Conservation (phyloP, 2,888 invertebrate species). For the Ptilodon capucinus region DNA sequence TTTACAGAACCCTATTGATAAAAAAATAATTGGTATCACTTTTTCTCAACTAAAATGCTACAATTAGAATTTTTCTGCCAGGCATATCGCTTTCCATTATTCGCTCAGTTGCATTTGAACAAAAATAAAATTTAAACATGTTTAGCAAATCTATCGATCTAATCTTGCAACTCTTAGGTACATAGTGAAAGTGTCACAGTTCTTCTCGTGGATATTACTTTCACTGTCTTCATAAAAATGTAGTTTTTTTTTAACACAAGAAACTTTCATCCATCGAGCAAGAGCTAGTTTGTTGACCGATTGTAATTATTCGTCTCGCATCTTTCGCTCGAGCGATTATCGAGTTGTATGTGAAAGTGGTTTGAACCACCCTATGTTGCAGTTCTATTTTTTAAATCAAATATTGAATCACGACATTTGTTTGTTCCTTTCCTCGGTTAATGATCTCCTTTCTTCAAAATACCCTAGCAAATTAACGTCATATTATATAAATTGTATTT, state of each 20-base stretch:
- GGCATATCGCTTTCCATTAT: not conserved
- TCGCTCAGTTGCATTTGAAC: not conserved
- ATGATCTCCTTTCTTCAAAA: too few species aligned
- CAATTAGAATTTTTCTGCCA: not conserved
- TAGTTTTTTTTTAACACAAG: constrained; percentile 28
- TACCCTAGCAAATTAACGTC: too few species aligned
- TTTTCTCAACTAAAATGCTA: not conserved
- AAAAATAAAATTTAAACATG: constrained; percentile 13
- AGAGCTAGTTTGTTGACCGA: constrained; percentile 17
- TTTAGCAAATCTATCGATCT: constrained; percentile 33
- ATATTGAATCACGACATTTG: not conserved
- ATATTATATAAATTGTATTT: too few species aligned
- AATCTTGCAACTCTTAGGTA: constrained; percentile 32
- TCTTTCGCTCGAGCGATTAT: constrained; percentile 10
- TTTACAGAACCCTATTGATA: not conserved
- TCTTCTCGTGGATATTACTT: constrained; percentile 45
- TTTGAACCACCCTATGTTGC: constrained; percentile 2
- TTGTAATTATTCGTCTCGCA: constrained; percentile 23
- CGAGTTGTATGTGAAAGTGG: constrained; percentile 24
- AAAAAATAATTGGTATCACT: not conserved
- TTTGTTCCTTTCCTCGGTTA: too few species aligned
- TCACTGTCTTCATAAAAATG: constrained; percentile 51
- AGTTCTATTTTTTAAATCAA: not conserved
- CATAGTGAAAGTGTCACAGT: constrained; percentile 62
- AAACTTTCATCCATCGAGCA: constrained; percentile 37